Evolutionary conservation across 2,888 invertebrate species (phyloP), one percentile per base, ranked within the genome.

Genomic region (Alloscopus bannaensis): DNA sequence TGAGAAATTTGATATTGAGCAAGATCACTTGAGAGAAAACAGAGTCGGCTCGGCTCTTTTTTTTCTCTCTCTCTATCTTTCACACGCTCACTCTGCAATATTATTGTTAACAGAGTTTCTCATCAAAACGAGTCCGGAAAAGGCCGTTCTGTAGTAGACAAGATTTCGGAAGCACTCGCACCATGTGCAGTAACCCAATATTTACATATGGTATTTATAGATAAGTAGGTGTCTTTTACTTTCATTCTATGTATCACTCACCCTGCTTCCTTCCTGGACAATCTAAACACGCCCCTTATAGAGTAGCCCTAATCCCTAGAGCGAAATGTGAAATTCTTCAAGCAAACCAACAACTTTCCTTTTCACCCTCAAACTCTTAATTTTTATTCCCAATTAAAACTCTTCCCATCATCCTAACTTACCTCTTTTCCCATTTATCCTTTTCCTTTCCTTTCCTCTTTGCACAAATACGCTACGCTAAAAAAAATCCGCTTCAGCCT

Each of bases 241-340:
- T 31, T 80, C 47, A 69, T 68, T 69, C 52, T 47, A 66, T 80
- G 69, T 69, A 80, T 80, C 80, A 65, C 28, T 80, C 80, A 52
- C 60, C 57, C 69, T 4, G 69, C 69, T 80, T 80, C 80, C 80
- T 80, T 80, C 80, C 80, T 80, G 80, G n/a, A 42, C 45, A 26
- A 80, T 73, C 69, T 73, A 69, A 73, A 80, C 80, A 80, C 80
- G 80, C 80, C 80, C 80, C 80, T 69, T 69, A 13, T 65, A 59
- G 45, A 66, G 65, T 59, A 65, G 65, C 28, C 59, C 59, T 80
- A 80, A 73, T 80, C 80, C 80, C 80, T 29, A 80, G 80, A 80
- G 80, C 80, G 80, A 80, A 80, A 80, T 80, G 80, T 80, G 64
- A 80, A 72, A 64, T 31, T n/a, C 24, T 31, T 68, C 20, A 50